Evolutionary conservation across 2,113 vertebrate genomes (phyloP), one percentile per base, ranked within the genome.

Genomic region (Todiramphus chloris): DNA sequence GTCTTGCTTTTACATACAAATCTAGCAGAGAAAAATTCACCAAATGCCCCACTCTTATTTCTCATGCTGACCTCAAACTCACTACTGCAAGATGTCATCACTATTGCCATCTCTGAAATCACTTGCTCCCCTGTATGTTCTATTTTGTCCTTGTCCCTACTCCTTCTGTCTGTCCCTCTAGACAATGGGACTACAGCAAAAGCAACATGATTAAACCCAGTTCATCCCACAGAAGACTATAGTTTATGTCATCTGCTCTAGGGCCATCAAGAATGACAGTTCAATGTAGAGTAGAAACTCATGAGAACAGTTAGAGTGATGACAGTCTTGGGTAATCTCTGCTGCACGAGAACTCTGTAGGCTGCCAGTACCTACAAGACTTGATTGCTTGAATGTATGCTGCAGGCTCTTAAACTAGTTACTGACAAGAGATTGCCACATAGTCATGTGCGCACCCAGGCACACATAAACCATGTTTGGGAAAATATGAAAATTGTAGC

Each of bases 361-460:
- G 16, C 13, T 78, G 16, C 21, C 59, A 63, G 30, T 9, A 68
- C 13, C 16, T 46, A 28, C 3, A 73, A 15, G 23, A 27, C 33
- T 17, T 6, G 2, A n/a, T 79, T 46, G 13, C 1, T 31, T 85
- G 25, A 51, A 10, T 31, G 11, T 46, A 37, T 31, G 19, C 28
- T 93, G 53, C 10, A 55, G 11, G 27, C 1, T 68, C 2, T 66
- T 63, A 27, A 21, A 16, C 3, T 17, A 63, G 37, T 41, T 55
- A 24, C 11, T 62, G n/a, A 16, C 8, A 63, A 66, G 16, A 67
- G 12, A 17, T 4, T 30, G 33, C 6, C 27, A 8, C 11, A 23
- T 6, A 73, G 19, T 35, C 37, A 46, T 5, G 3, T 10, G 20
- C 0, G 0, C 16, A 70, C 9, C 11, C 13, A 74, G 33, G 20